Percentiles rank a stretch among this genome's conserved stretches.
phyloP scores from a whole-genome alignment of 2,113 vertebrate genomes.

The Okapia johnstoni region DNA sequence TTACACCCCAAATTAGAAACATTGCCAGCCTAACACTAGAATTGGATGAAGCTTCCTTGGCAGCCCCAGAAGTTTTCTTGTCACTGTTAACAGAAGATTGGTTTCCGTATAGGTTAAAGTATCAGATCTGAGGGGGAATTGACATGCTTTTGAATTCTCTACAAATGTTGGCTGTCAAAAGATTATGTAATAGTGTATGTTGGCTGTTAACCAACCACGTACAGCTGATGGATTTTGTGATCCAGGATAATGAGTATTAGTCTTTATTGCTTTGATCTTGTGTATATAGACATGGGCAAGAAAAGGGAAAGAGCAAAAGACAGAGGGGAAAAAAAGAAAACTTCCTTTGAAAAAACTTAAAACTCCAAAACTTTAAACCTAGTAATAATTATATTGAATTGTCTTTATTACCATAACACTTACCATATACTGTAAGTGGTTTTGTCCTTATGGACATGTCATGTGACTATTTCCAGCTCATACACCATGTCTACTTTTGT shows the following conservation, averaged over 20 bases:
- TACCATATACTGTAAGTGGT: neutral
- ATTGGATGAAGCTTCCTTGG: neutral
- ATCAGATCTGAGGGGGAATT: neutral
- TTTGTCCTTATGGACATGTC: neutral
- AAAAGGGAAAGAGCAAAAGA: neutral
- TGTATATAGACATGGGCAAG: neutral
- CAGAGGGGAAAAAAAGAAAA: neutral
- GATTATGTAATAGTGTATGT: neutral
- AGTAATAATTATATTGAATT: neutral
- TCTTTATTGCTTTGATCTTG: neutral
- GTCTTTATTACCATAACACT: neutral
- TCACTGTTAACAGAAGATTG: neutral
- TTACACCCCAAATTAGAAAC: neutral
- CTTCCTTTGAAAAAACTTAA: neutral
- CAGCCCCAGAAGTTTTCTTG: neutral
- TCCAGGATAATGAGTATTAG: neutral
- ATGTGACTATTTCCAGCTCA: neutral
- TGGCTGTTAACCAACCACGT: neutral
- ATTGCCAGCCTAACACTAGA: neutral
- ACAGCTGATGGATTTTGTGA: neutral
- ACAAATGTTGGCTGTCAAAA: neutral
- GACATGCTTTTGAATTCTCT: neutral
- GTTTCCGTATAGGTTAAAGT: neutral
- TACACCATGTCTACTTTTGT: neutral
- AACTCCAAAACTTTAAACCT: neutral